Conservation (phyloP, 2,113 vertebrate species). For the Furnarius figulus region DNA sequence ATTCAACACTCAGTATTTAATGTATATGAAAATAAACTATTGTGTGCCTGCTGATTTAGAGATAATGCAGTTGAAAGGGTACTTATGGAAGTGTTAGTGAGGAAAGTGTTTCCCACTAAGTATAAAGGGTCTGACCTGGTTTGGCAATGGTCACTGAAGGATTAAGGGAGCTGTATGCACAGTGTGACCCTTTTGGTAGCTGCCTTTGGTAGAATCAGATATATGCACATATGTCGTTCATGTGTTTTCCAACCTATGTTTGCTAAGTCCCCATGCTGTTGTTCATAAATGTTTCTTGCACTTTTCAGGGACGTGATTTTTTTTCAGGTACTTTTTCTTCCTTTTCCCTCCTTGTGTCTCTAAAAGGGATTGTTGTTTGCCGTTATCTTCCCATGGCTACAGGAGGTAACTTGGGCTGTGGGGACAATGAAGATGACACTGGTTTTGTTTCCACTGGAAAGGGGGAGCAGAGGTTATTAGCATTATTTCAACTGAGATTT, state of each 20-base stretch:
- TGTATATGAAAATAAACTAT: neutral
- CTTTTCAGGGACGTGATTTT: neutral
- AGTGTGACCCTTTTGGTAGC: neutral
- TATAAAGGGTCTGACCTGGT: neutral
- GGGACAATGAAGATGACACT: neutral
- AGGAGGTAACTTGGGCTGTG: neutral
- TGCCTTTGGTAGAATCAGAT: neutral
- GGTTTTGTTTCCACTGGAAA: neutral
- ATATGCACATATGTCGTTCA: accelerated
- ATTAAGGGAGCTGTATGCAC: neutral
- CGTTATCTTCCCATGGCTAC: neutral
- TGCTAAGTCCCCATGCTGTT: neutral
- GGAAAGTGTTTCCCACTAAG: neutral
- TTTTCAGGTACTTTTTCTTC: neutral
- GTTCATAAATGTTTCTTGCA: neutral
- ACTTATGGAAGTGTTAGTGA: neutral
- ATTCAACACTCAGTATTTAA: neutral
- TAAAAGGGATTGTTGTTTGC: neutral
- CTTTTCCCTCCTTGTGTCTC: neutral
- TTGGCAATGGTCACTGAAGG: neutral
- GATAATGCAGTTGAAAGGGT: neutral
- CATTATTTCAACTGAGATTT: neutral
- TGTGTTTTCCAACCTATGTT: neutral
- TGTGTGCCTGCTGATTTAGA: neutral
- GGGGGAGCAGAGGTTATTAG: neutral